Evolutionary conservation across 2,797 vertebrate species (phyloP).

Genomic region (Bothrops alternatus): DNA sequence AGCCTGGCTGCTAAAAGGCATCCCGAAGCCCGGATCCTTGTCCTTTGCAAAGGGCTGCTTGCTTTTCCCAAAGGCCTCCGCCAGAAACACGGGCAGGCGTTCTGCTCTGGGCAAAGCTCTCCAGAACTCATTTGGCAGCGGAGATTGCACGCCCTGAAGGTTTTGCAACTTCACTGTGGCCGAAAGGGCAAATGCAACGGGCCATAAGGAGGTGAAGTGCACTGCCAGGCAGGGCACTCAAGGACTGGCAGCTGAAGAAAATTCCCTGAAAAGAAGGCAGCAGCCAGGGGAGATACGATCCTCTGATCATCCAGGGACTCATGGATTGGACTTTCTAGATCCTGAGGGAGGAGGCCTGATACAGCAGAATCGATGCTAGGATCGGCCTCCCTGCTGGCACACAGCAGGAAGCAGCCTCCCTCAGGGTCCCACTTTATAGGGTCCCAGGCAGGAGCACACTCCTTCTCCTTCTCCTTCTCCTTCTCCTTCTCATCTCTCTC

Average conservation of each 20-base stretch:
- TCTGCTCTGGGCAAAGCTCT: neutral
- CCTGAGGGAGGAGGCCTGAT: neutral
- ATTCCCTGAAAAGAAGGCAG: neutral
- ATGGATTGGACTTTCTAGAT: neutral
- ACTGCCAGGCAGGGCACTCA: neutral
- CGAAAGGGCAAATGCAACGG: neutral
- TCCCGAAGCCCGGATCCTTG: neutral
- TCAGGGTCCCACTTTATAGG: neutral
- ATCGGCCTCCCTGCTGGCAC: neutral
- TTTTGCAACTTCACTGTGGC: neutral
- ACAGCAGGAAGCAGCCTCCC: neutral
- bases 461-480: too few relatives aligned
- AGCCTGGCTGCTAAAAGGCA: neutral
- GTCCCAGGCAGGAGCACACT: neutral
- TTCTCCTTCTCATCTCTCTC: neutral
- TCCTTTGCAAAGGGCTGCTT: neutral
- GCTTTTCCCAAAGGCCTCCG: neutral
- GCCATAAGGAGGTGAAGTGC: neutral
- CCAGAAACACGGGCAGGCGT: neutral
- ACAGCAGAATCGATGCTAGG: neutral
- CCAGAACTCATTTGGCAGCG: neutral
- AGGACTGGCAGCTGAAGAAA: neutral
- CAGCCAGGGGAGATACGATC: neutral
- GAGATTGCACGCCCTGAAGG: neutral
- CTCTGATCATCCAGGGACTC: neutral